These are phyloP conservation scores for Ramphastos sulfuratus DNA, from an alignment of 2,113 vertebrate genomes.

Conservation along the genomic window DNA sequence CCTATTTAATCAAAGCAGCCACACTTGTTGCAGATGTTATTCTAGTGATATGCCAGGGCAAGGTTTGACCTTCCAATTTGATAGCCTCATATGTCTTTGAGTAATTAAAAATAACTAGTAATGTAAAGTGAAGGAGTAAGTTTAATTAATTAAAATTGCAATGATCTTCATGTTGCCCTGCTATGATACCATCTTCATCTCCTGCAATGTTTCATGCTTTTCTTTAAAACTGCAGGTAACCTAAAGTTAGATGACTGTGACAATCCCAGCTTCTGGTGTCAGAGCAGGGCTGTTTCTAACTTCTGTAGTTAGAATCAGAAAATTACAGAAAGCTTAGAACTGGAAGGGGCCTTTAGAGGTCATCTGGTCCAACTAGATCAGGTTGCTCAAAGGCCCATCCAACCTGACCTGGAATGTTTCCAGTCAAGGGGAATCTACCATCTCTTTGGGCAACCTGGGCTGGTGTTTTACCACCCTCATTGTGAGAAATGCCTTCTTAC, in stretches of 20 bases:
- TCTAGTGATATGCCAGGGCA: background rate
- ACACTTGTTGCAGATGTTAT: background rate
- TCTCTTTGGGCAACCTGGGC: background rate
- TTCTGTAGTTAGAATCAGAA: background rate
- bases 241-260: background rate
- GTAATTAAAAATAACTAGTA: background rate
- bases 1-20: background rate
- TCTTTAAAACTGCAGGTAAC: background rate
- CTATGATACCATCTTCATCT: background rate
- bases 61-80: background rate
- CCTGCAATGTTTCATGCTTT: background rate
- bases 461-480: background rate
- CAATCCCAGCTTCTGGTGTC: background rate
- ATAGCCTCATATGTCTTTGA: background rate
- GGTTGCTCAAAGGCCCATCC: background rate
- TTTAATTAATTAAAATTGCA: background rate
- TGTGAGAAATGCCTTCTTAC: background rate
- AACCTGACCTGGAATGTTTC: background rate
- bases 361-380: background rate
- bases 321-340: background rate
- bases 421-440: background rate
- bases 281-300: too few species aligned
- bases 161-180: background rate
- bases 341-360: background rate
- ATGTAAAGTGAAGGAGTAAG: background rate